A percentile compares a stretch with the other conserved stretches of the same genome.
phyloP scores from a whole-genome alignment of 1,140 invertebrate genomes.

The Atta cephalotes region DNA sequence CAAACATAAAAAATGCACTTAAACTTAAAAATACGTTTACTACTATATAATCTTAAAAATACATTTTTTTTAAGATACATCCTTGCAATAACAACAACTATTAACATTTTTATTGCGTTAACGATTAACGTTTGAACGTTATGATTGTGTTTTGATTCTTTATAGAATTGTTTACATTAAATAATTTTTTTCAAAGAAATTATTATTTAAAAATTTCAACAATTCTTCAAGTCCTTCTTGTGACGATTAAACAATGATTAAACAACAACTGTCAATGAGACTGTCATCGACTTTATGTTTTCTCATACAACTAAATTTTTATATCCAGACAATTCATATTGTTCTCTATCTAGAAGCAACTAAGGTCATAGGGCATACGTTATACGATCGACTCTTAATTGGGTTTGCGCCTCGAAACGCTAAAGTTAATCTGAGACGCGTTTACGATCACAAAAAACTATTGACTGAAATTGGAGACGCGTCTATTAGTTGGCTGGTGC shows the following conservation, averaged over 20 bases:
- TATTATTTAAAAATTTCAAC: neutral
- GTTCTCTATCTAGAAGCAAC: conserved; percentile 39
- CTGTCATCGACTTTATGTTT: conserved; percentile 15
- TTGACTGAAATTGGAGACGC: conserved; percentile 83
- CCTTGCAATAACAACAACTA: neutral
- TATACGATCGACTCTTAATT: conserved; percentile 79
- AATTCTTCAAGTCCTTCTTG: neutral
- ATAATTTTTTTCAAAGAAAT: neutral
- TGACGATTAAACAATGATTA: too few relatives aligned
- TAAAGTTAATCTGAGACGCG: conserved; percentile 80
- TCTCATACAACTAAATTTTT: conserved; percentile 7
- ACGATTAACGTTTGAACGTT: neutral
- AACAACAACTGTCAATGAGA: neutral
- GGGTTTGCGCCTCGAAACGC: conserved; percentile 74
- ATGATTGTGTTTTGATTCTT: neutral
- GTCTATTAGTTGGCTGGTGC: conserved; percentile 70
- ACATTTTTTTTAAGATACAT: neutral
- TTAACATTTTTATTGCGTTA: neutral
- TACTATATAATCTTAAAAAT: too few relatives aligned
- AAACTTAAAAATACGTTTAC: neutral
- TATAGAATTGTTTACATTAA: neutral
- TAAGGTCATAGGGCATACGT: conserved; percentile 67
- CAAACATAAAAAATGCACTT: conserved; percentile 4
- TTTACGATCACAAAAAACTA: conserved; percentile 84
- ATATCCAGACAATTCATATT: conserved; percentile 45